Evolutionary conservation across 1,140 invertebrate genomes (phyloP).

Genomic region (Leptinotarsa lineolata): DNA sequence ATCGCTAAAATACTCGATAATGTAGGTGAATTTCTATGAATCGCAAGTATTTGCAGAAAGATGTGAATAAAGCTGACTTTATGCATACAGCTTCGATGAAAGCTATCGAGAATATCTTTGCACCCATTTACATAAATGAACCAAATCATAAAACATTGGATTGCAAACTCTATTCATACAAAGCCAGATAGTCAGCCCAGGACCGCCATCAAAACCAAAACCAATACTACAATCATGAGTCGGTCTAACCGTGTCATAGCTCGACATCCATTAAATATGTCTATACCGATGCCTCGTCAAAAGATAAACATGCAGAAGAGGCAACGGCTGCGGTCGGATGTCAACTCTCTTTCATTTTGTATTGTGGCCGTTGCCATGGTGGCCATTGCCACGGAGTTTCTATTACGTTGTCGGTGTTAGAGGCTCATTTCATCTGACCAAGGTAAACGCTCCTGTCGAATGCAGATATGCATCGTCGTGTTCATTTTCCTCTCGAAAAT

Average conservation of each 20-base stretch:
- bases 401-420: neutral
- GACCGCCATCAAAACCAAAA: neutral
- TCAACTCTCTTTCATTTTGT: constrained; percentile 3
- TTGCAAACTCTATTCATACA: neutral
- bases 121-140: too few relatives aligned
- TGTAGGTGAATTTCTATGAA: too few relatives aligned
- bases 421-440: constrained; percentile 2
- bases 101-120: too few relatives aligned
- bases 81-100: too few relatives aligned
- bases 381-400: constrained; percentile 1
- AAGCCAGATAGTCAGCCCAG: neutral
- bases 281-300: neutral
- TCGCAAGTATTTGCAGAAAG: too few relatives aligned
- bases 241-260: neutral
- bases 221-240: neutral
- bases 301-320: constrained; percentile 1
- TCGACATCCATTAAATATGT: constrained; percentile 4
- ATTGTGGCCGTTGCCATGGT: neutral
- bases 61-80: too few relatives aligned
- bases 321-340: constrained; percentile 3
- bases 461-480: too few relatives aligned
- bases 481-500: too few relatives aligned
- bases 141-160: neutral
- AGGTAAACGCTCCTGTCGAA: neutral
- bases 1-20: too few relatives aligned